Conservation (phyloP, 2,797 vertebrate genomes). For the Pipistrellus pygmaeus region DNA sequence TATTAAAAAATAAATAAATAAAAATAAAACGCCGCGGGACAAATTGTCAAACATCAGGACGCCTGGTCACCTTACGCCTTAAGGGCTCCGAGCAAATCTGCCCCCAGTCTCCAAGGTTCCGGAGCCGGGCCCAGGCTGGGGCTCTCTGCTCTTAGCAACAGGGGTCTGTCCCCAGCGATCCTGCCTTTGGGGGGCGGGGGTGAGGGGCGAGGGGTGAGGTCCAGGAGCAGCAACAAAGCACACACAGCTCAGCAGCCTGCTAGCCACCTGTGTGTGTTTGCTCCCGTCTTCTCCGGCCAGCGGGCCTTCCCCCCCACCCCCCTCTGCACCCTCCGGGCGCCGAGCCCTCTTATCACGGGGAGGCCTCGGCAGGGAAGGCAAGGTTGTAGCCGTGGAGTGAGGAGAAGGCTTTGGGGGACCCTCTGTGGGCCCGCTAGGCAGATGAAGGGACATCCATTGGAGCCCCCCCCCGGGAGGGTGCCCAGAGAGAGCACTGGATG, state of each 20-base stretch:
- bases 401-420: neutral
- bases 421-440: neutral
- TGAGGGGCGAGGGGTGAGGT: neutral
- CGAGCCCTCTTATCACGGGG: neutral
- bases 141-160: neutral
- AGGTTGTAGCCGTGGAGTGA: neutral
- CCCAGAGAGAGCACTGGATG: neutral
- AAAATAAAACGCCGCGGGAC: no score
- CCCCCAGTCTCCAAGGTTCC: slow-evolving; percentile 3
- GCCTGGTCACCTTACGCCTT: no score
- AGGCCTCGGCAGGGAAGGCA: no score
- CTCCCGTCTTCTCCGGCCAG: no score
- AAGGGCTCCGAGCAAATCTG: neutral
- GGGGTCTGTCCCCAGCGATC: neutral
- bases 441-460: neutral
- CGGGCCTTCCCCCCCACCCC: no score
- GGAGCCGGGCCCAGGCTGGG: neutral
- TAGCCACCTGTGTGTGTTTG: no score
- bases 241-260: no score
- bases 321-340: neutral
- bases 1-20: no score
- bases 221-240: neutral
- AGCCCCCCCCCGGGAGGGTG: fast-evolving
- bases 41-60: no score
- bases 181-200: slow-evolving; percentile 4